Base-by-base conservation (phyloP, 2,888 invertebrate species). In the Bombylius major region DNA sequence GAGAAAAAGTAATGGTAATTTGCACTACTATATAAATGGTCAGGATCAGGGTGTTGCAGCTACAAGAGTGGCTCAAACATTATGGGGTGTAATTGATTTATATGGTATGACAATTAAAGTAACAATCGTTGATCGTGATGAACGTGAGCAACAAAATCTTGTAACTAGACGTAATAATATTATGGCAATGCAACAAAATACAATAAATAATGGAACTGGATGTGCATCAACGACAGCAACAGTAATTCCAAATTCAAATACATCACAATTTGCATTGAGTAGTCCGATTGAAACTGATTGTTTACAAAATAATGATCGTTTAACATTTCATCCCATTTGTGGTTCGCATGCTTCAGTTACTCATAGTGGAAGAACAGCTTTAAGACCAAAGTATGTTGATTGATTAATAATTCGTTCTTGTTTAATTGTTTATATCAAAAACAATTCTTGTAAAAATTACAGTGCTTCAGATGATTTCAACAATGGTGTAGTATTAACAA, bases 101-200 rank as follows among this genome's bases (percentile, higher is more conserved):
- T 96, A 96, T 67, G 96, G 93, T 34, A 92, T 93, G 90, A 92
- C 92, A 32, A 91, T 92, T 31, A 87, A 87, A 75, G 87, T 91
- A 5, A 87, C 91, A 0, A 89, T 92, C 62, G 87, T 92, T 1
- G 91, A 91, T 73, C 79, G 88, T 3, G 89, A 89, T 67, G 86
- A 86, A 67, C 76, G 89, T 59, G 82, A 90, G 72, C 82, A 83
- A 70, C 80, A 89, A 73, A 83, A 89, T 76, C 70, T 89, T 64
- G 81, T 84, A 53, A 84, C 84, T 1, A 72, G 85, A 52, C 77
- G 84, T 47, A 85, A 83, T 65, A 83, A 82, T 36, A 69, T 81
- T 49, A 75, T 75, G 47, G 62, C 64, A 5, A 58, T 65, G 39
- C 65, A 64, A 56, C 59, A 39, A 46, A 56, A 46, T 34, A 36